These are phyloP conservation scores for Macrochelys suwanniensis DNA, from an alignment of 2,797 vertebrate genomes.

Conservation along the genomic window DNA sequence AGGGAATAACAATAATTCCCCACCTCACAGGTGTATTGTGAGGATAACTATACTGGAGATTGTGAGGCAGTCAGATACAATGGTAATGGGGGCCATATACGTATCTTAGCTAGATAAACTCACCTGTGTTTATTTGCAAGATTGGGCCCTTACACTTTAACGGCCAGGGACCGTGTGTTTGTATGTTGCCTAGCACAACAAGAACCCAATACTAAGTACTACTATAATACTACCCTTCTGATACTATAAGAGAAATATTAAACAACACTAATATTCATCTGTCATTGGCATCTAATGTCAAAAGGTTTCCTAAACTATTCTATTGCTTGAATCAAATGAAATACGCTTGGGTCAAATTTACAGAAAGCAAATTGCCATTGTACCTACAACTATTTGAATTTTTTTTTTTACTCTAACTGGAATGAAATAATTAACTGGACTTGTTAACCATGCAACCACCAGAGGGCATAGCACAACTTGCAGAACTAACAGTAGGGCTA, in stretches of 20 bases:
- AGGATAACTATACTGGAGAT: no score
- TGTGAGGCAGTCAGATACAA: background rate
- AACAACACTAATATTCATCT: background rate
- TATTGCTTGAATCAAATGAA: background rate
- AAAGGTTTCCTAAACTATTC: background rate
- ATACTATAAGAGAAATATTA: background rate
- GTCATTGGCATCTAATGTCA: background rate
- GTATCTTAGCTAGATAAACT: background rate
- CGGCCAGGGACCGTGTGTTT: background rate
- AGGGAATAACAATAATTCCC: no score
- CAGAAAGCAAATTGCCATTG: background rate
- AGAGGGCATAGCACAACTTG: constrained; percentile 11
- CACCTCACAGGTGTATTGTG: no score
- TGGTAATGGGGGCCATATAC: background rate
- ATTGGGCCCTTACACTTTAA: background rate
- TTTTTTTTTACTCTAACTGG: background rate
- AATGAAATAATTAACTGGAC: background rate
- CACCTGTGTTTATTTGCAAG: background rate
- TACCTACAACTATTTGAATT: constrained; percentile 9
- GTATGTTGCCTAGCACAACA: background rate
- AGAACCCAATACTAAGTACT: background rate
- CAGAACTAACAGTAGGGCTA: background rate
- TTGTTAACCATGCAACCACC: background rate
- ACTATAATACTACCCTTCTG: no score
- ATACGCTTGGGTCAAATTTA: background rate